phyloP scores from a whole-genome alignment of 2,113 vertebrate genomes.

The Ctenodactylus gundi region DNA sequence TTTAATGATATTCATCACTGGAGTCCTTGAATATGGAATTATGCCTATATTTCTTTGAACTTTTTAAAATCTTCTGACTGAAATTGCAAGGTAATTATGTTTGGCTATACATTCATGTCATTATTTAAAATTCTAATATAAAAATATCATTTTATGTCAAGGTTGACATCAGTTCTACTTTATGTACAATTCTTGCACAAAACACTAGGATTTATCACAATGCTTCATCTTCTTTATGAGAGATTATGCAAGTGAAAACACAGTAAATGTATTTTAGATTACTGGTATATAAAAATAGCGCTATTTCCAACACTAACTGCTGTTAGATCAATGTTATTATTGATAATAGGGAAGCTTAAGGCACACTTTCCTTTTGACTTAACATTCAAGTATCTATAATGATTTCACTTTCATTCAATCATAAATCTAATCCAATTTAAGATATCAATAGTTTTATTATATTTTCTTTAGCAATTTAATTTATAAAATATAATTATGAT shows the following conservation, averaged over 20 bases:
- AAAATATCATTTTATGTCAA: constrained; percentile 45
- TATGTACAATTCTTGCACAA: constrained; percentile 30
- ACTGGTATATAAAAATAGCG: not conserved
- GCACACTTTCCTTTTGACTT: not conserved
- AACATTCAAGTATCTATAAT: not conserved
- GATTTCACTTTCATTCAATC: not conserved
- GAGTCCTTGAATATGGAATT: not conserved
- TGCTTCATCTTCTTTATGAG: not conserved
- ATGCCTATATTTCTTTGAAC: not conserved
- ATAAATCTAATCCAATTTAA: not conserved
- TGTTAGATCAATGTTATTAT: not conserved
- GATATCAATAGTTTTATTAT: not conserved
- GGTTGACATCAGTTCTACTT: constrained; percentile 38
- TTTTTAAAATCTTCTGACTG: not conserved
- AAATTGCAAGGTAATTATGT: not conserved
- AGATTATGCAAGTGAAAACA: not conserved
- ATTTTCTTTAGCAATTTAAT: constrained; percentile 10
- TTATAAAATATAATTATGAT: not conserved
- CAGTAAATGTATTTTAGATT: not conserved
- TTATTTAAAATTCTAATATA: constrained; percentile 41
- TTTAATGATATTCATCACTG: constrained; percentile 2
- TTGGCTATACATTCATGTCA: not conserved
- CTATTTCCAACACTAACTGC: not conserved
- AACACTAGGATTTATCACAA: constrained; percentile 13
- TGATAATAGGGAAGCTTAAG: not conserved